Evolutionary conservation across 2,797 vertebrate species (phyloP).

Genomic region (Argentina silus): DNA sequence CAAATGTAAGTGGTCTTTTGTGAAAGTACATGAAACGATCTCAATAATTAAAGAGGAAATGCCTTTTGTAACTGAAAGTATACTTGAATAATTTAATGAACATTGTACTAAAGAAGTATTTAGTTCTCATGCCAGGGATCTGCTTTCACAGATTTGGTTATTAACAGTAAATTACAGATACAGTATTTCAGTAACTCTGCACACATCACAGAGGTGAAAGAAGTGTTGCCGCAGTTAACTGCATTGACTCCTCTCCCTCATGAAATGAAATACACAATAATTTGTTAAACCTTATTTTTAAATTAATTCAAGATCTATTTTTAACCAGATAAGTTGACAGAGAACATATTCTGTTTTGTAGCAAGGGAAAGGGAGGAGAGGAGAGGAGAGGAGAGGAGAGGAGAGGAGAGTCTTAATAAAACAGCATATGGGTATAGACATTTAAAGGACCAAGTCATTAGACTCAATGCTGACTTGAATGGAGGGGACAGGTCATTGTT

Average conservation of each 20-base stretch:
- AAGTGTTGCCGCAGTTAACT: too few relatives aligned
- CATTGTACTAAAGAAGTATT: constrained; percentile 10
- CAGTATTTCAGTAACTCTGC: too few relatives aligned
- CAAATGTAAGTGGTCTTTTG: constrained; percentile 29
- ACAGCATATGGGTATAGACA: constrained; percentile 51
- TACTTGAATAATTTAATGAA: constrained; percentile 29
- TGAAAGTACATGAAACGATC: constrained; percentile 30
- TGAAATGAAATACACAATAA: too few relatives aligned
- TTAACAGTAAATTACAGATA: too few relatives aligned
- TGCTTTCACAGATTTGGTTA: constrained; percentile 11
- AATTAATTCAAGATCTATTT: too few relatives aligned
- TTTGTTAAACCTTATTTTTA: too few relatives aligned
- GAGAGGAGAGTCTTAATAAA: background rate
- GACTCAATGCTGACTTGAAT: constrained; percentile 42
- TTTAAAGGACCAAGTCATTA: constrained; percentile 56
- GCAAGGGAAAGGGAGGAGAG: background rate
- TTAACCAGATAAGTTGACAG: too few relatives aligned
- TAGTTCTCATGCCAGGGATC: constrained; percentile 12
- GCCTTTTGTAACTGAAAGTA: constrained; percentile 29
- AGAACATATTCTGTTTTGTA: too few relatives aligned
- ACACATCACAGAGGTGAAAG: too few relatives aligned
- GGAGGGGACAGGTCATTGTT: constrained; percentile 43
- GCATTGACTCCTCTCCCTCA: too few relatives aligned
- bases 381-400: background rate
- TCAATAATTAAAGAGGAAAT: constrained; percentile 35